These are phyloP conservation scores for Venustaconcha ellipsiformis DNA, from an alignment of 1,140 invertebrate species.

Conservation along the genomic window DNA sequence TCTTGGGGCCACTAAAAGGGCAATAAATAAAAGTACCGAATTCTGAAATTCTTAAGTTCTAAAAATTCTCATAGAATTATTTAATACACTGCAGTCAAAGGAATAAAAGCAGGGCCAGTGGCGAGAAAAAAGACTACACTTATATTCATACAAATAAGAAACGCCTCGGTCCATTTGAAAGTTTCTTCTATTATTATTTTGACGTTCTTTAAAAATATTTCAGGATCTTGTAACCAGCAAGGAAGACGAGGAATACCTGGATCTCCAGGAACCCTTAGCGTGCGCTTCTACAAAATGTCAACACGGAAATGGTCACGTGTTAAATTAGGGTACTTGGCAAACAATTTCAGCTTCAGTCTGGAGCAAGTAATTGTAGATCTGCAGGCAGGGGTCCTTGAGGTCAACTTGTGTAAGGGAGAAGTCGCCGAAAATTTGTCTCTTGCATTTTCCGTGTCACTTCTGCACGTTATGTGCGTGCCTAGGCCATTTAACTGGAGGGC, in stretches of 20 bases:
- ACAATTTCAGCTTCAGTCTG: conserved; percentile 20
- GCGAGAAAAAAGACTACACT: too few relatives aligned
- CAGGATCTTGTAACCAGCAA: not conserved
- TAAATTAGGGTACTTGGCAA: conserved; percentile 21
- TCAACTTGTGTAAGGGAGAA: not conserved
- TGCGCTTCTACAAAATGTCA: conserved; percentile 49
- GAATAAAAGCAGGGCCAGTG: too few relatives aligned
- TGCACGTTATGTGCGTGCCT: conserved; percentile 9
- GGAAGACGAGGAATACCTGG: conserved; percentile 44
- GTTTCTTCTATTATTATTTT: too few relatives aligned
- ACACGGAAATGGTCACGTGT: conserved; percentile 44
- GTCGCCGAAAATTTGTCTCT: conserved; percentile 3
- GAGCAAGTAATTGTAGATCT: not conserved
- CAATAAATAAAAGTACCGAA: too few relatives aligned
- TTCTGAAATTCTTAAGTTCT: too few relatives aligned
- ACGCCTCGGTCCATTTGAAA: too few relatives aligned
- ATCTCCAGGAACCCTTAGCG: conserved; percentile 47
- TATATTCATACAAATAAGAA: too few relatives aligned
- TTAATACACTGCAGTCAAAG: too few relatives aligned
- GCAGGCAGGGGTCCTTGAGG: not conserved
- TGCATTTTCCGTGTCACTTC: not conserved
- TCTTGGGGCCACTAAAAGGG: too few relatives aligned
- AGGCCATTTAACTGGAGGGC: not conserved
- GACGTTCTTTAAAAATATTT: too few relatives aligned
- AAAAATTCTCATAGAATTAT: too few relatives aligned